Evolutionary conservation across 2,113 vertebrate genomes (phyloP).

Genomic region (Syrrhaptes paradoxus): DNA sequence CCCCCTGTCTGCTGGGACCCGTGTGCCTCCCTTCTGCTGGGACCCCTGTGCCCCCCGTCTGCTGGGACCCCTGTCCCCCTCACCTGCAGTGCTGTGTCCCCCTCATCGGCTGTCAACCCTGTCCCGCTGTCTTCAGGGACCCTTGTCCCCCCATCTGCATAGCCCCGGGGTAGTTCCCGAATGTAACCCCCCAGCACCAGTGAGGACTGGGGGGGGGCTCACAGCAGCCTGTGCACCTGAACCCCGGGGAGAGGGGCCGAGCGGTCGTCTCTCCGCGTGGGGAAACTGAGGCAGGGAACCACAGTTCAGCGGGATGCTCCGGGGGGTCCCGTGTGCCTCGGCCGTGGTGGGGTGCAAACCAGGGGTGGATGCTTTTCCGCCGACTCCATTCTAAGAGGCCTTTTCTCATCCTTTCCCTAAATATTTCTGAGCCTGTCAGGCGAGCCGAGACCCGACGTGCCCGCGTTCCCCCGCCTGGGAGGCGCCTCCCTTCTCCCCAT

Average conservation of each 20-base stretch:
- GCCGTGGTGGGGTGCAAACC: fast-evolving
- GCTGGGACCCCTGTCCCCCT: background rate
- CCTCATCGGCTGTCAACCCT: background rate
- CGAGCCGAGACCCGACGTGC: fast-evolving
- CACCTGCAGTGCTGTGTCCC: background rate
- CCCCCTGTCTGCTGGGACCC: background rate
- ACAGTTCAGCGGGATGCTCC: background rate
- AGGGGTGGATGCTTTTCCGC: fast-evolving
- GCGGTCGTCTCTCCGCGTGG: background rate
- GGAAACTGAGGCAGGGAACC: background rate
- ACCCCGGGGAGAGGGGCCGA: fast-evolving
- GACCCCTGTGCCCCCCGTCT: too few relatives aligned
- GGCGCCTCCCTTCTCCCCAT: background rate
- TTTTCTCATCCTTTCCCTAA: background rate
- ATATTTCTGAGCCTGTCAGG: background rate
- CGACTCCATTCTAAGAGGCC: background rate
- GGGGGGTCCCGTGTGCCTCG: fast-evolving
- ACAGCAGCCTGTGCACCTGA: background rate
- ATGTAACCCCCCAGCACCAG: too few relatives aligned
- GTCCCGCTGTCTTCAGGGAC: background rate
- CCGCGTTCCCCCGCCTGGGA: fast-evolving
- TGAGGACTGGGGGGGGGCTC: background rate
- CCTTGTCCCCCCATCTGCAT: background rate
- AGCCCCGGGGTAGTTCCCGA: too few relatives aligned
- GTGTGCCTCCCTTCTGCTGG: background rate